These are phyloP conservation scores for Cyanocitta stelleri DNA, from an alignment of 2,113 vertebrate species.

Conservation along the genomic window DNA sequence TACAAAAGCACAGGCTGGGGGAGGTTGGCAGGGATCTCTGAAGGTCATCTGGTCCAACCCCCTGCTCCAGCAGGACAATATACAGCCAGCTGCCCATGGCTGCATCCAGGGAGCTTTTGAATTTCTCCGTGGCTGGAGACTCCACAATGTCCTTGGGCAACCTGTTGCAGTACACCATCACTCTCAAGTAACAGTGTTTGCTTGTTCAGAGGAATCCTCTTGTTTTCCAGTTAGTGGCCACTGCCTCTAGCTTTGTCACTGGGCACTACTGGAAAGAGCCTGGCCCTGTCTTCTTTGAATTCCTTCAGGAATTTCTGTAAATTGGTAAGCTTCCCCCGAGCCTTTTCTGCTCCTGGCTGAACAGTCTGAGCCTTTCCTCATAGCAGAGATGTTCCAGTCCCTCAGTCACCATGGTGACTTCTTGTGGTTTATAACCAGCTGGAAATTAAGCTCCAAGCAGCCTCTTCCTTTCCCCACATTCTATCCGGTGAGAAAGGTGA, in stretches of 20 bases:
- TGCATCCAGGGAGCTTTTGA: neutral
- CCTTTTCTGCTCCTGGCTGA: neutral
- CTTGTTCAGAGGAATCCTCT: neutral
- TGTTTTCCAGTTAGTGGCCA: neutral
- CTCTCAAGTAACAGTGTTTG: neutral
- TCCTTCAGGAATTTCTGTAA: neutral
- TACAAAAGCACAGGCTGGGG: neutral
- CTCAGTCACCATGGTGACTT: neutral
- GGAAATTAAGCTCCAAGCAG: neutral
- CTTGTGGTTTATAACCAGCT: neutral
- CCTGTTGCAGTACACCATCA: neutral
- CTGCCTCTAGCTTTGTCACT: neutral
- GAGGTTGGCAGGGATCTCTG: neutral
- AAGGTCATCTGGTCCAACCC: neutral
- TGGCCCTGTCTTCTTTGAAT: neutral
- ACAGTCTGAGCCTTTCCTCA: neutral
- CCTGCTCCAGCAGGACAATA: neutral
- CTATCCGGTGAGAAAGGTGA: neutral
- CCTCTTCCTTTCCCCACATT: neutral
- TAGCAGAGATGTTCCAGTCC: neutral
- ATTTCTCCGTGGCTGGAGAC: fast-evolving
- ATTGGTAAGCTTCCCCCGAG: fast-evolving
- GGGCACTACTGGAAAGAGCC: neutral
- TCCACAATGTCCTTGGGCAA: neutral
- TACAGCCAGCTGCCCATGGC: neutral